A percentile compares a stretch with the other conserved stretches of the same genome.
Conservation (phyloP, 1,140 invertebrate species). For the Cecropterus lyciades region DNA sequence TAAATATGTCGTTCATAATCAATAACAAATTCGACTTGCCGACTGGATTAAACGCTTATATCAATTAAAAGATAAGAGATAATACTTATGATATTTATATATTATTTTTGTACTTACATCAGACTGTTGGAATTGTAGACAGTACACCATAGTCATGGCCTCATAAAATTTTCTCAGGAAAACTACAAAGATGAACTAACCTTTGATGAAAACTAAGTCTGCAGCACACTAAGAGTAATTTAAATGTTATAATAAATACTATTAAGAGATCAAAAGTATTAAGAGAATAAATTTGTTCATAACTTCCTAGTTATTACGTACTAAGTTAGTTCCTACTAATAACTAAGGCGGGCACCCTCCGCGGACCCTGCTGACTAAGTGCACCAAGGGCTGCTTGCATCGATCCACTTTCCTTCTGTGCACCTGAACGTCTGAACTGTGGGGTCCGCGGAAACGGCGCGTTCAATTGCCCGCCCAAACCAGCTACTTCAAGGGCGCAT, state of each 20-base stretch:
- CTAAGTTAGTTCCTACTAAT: neutral
- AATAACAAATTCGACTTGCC: too few relatives aligned
- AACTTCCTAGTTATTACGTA: neutral
- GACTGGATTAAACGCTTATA: too few relatives aligned
- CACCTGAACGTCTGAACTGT: slow-evolving; percentile 38
- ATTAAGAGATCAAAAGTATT: too few relatives aligned
- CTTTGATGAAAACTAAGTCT: too few relatives aligned
- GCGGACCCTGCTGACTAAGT: slow-evolving; percentile 62
- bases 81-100: too few relatives aligned
- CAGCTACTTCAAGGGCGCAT: neutral
- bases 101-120: neutral
- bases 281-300: too few relatives aligned
- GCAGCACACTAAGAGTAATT: too few relatives aligned
- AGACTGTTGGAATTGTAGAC: neutral
- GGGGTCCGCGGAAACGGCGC: neutral
- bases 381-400: slow-evolving; percentile 49
- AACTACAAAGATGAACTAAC: too few relatives aligned
- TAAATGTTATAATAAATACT: too few relatives aligned
- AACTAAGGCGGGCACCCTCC: slow-evolving; percentile 54
- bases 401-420: slow-evolving; percentile 61
- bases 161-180: too few relatives aligned
- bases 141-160: neutral
- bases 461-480: neutral
- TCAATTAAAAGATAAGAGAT: too few relatives aligned
- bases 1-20: too few relatives aligned